Evolutionary conservation across 2,888 invertebrate species (phyloP).

Genomic region (Laothoe populi): DNA sequence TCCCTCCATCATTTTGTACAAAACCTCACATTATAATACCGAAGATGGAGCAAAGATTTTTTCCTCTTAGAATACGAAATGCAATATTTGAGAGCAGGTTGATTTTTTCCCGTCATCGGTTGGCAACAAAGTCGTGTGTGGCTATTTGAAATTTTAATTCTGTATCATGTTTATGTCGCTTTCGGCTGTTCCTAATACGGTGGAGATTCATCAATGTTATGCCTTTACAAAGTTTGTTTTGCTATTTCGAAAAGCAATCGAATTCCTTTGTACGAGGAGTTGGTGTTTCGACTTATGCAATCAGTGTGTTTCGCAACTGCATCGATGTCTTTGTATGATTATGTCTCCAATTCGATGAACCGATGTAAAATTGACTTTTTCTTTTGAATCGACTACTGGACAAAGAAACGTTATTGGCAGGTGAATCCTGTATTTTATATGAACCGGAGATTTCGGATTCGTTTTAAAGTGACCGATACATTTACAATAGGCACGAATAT

Average conservation of each 20-base stretch:
- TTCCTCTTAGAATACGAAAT: constrained; percentile 57
- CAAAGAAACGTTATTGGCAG: constrained; percentile 76
- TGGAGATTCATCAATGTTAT: constrained; percentile 76
- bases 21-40: constrained; percentile 34
- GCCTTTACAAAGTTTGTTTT: constrained; percentile 44
- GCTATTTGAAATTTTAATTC: constrained; percentile 80
- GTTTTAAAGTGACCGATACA: constrained; percentile 51
- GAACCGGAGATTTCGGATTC: constrained; percentile 58
- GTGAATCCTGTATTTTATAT: constrained; percentile 77
- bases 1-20: constrained; percentile 2
- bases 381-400: constrained; percentile 60
- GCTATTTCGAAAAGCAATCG: constrained; percentile 18
- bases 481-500: constrained; percentile 42
- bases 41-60: constrained; percentile 44
- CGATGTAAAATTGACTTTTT: constrained; percentile 70
- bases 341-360: constrained; percentile 68
- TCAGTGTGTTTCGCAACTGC: constrained; percentile 25
- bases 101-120: constrained; percentile 54
- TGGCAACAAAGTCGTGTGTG: constrained; percentile 66
- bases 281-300: constrained; percentile 33
- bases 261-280: constrained; percentile 13
- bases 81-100: constrained; percentile 60
- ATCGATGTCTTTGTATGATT: constrained; percentile 45
- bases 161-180: constrained; percentile 71
- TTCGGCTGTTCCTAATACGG: constrained; percentile 73